Evolutionary conservation across 2,888 invertebrate genomes (phyloP), one percentile per base, ranked within the genome.

Genomic region (Hecatera dysodea): DNA sequence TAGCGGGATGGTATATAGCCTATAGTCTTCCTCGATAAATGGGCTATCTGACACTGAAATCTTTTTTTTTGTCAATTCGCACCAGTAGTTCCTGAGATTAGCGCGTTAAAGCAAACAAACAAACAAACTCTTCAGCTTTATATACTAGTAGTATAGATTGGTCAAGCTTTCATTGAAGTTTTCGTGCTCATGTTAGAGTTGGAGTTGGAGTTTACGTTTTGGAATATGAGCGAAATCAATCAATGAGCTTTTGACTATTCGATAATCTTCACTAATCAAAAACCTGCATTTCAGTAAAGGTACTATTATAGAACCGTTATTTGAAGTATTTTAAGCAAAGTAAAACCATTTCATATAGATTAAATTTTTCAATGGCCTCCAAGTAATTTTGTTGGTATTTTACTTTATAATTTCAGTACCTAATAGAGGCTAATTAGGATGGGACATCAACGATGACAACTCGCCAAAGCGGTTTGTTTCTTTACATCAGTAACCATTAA

Each of bases 391-490:
- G 22, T 55, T 50, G 39, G 15, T 59, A 69, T 55, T 72, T 56
- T 46, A 17, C 46, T 24, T 72, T 50, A 67, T 70, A 67, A 66
- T 82, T 74, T 68, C 50, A 61, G 65, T 82, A n/a, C n/a, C n/a
- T n/a, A 69, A 82, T 73, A 67, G 61, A 42, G 59, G 73, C 67
- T 74, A 77, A 83, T 74, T 65, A 83, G 67, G 67, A 56, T 48
- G 65, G 68, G 64, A 66, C 12, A 71, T 71, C 60, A 56, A 60
- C 67, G 50, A 48, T 57, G 67, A 62, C 75, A 72, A 63, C 59
- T 69, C 82, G 39, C 59, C 72, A 75, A 48, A 73, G 62, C 9
- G 29, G 24, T 68, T 69, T 80, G 67, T 79, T 81, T 82, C 73
- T 80, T 79, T 73, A 73, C 55, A 67, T 82, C 76, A 57, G 39